Evolutionary conservation across 2,113 vertebrate species (phyloP), one percentile per base, ranked within the genome.

Genomic region (Mormyrus lacerda): DNA sequence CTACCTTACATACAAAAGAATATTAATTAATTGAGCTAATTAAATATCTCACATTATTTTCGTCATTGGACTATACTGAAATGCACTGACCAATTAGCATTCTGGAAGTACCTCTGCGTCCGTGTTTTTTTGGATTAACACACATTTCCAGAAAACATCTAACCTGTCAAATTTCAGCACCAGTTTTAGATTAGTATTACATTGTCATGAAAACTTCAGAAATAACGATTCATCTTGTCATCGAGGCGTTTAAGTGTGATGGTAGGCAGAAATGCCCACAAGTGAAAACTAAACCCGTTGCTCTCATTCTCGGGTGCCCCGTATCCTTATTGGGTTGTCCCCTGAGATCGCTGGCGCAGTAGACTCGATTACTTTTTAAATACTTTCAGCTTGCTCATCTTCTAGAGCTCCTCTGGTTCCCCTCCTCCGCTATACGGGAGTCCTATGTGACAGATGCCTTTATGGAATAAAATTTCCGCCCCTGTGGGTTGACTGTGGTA

Each of bases 321-420:
- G 1, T 84, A 55, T 51, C 88, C 88, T 85, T 89, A 84, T 89
- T 89, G 88, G 88, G 88, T 42, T 45, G 50, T 89, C 79, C 24
- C 50, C 73, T 39, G 88, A 79, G 88, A 61, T 79, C n/a, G 65
- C 27, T 44, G 27, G 79, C 88, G n/a, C 47, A 50, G 85, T 79
- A 85, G 88, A 44, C 79, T 83, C 76, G 24, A 55, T 55, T 76
- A 44, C 79, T 89, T 89, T 84, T 89, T 84, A 84, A 89, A 89
- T 89, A 84, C 88, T 84, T 50, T 44, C 76, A 89, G 88, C 88
- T 55, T 87, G 86, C 50, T 84, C 88, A 84, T 84, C 88, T 89
- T 27, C 51, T 89, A 55, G 50, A 31, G 31, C 35, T 61, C n/a
- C 48, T 51, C 65, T 69, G n/a, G n/a, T 58, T 51, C 17, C 79